Evolutionary conservation across 1,140 invertebrate genomes (phyloP), one percentile per base, ranked within the genome.

Genomic region (Plectrocnemia conspersa): DNA sequence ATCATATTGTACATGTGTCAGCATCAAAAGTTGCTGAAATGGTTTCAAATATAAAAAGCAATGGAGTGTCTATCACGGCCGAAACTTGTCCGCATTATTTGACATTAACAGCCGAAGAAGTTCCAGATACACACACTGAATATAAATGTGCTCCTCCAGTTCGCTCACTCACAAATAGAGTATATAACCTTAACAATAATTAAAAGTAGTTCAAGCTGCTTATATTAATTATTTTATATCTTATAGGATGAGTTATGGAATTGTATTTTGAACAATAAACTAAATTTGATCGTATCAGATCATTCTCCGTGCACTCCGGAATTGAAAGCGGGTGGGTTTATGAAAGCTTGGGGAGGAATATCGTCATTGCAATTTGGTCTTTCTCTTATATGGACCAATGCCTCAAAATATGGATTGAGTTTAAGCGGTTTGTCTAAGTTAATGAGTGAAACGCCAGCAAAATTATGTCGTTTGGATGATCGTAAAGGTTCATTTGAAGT

Each of bases 11-110:
- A 0, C 85, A 88, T 56, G 70, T 88, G n/a, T 86, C 85, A 16
- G 74, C 82, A 7, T 76, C 78, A 0, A 70, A 73, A 9, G 78
- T 79, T n/a, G 60, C 83, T 15, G 65, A 72, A 1, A 54, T 79
- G 24, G 68, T 79, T 11, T 54, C 63, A 7, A 58, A 73, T 40
- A 70, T 75, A 9, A 77, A 77, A 54, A 47, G 63, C 21, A 60
- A 63, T 3, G 74, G 76, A 3, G 70, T 66, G 3, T 68, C 70
- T 18, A 66, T 88, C 13, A 84, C 82, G 0, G 79, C 79, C 0
- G 85, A 88, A 66, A 88, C 85, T 0, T 87, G 85, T 65, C 81
- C 83, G 50, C 85, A 88, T 65, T 88, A 88, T 65, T 68, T 88
- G n/a, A 74, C 76, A 1, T 64, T 88, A 7, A 69, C 70, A 24